Percentiles rank a stretch among this genome's conserved stretches.
Conservation (phyloP, 1,140 invertebrate species). For the Metaphire vulgaris region DNA sequence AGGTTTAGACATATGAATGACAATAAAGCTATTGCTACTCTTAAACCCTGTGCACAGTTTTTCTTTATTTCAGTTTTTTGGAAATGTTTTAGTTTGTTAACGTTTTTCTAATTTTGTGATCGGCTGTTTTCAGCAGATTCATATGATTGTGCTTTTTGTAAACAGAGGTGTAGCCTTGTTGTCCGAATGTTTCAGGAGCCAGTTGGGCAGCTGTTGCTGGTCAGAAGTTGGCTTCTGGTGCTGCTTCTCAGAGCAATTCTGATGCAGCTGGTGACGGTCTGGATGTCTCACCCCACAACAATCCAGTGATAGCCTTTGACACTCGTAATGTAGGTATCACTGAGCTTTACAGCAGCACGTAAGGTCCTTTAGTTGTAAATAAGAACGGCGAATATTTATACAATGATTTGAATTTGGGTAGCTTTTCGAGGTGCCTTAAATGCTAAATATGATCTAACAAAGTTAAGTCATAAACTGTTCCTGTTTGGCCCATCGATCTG, state of each 20-base stretch:
- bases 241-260: not conserved
- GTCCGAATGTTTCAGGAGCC: not conserved
- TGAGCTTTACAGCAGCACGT: not conserved
- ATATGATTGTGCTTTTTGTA: not conserved
- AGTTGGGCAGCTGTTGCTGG: not conserved
- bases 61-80: not conserved
- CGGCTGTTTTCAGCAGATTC: not conserved
- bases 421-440: not conserved
- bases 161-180: not conserved
- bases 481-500: too few species aligned
- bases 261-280: conserved; percentile 34
- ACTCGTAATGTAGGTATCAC: not conserved
- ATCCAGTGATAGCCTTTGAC: conserved; percentile 8
- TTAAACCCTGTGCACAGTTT: not conserved
- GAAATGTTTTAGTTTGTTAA: not conserved
- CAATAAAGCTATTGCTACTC: too few species aligned
- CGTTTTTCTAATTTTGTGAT: not conserved
- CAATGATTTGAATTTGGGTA: not conserved
- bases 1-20: too few species aligned
- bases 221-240: not conserved
- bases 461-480: too few species aligned
- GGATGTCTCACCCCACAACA: conserved; percentile 30
- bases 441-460: too few species aligned
- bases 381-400: too few species aligned
- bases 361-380: not conserved